Percentiles rank a stretch among this genome's conserved stretches.
Evolutionary conservation across 35 echinoderm and acorn worm genomes (phyloP).

Genomic region (Diadema setosum): DNA sequence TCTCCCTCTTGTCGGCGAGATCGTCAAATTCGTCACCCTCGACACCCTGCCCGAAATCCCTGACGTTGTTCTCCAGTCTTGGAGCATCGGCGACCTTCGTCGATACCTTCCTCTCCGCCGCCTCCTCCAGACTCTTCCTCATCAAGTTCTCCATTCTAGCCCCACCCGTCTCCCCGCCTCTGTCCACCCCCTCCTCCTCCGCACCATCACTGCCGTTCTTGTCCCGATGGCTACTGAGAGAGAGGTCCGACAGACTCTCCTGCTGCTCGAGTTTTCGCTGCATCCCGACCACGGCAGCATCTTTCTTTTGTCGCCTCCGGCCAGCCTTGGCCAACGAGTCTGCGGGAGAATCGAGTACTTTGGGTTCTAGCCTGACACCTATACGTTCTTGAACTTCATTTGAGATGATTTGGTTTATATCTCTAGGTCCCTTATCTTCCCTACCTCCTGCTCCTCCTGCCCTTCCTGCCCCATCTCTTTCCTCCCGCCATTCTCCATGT

Average conservation of each 20-base stretch:
- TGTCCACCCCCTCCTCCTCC: neutral
- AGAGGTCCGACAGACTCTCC: neutral
- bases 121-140: neutral
- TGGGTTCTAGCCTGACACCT: too few relatives aligned
- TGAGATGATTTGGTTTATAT: too few relatives aligned
- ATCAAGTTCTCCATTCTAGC: neutral
- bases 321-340: too few relatives aligned
- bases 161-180: neutral
- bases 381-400: too few relatives aligned
- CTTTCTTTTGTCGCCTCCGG: too few relatives aligned
- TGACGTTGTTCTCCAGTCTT: neutral
- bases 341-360: too few relatives aligned
- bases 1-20: neutral
- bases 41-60: neutral
- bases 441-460: too few relatives aligned
- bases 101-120: neutral
- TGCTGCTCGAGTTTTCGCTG: neutral
- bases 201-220: neutral
- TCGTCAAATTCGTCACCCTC: neutral
- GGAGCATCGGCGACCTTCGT: too few relatives aligned
- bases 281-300: neutral
- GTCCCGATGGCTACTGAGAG: too few relatives aligned
- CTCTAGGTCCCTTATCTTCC: too few relatives aligned
- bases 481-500: too few relatives aligned
- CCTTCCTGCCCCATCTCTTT: too few relatives aligned